Conservation (phyloP, 2,797 vertebrate genomes). For the Centropyge bicolor region DNA sequence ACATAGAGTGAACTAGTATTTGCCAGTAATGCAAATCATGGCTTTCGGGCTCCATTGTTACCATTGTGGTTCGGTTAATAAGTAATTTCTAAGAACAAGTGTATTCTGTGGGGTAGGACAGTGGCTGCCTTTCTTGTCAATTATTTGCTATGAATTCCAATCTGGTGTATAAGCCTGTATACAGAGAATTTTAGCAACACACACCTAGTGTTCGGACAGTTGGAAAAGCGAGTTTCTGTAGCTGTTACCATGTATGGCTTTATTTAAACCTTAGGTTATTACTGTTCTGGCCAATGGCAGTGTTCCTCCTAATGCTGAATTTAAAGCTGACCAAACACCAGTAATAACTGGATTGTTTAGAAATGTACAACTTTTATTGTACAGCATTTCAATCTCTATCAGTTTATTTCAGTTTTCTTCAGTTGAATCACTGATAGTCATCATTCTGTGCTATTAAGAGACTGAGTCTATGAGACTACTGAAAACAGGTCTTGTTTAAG, state of each 20-base stretch:
- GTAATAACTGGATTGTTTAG: background rate
- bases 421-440: background rate
- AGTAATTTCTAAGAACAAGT: constrained; percentile 63
- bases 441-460: background rate
- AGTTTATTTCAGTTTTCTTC: background rate
- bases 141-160: constrained; percentile 77
- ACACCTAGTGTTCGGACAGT: background rate
- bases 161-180: constrained; percentile 26
- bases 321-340: background rate
- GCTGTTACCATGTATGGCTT: background rate
- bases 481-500: background rate
- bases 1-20: constrained; percentile 2
- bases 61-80: constrained; percentile 77
- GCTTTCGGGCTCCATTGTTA: constrained; percentile 52
- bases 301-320: background rate
- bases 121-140: constrained; percentile 53
- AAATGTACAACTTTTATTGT: background rate
- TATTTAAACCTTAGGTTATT: background rate
- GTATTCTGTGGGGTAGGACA: constrained; percentile 33
- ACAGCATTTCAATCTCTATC: background rate
- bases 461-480: background rate
- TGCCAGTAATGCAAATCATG: constrained; percentile 42
- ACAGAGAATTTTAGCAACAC: constrained; percentile 23
- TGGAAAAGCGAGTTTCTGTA: background rate
- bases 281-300: background rate